Evolutionary conservation across 1,140 invertebrate species (phyloP).

Genomic region (Triops cancriformis): DNA sequence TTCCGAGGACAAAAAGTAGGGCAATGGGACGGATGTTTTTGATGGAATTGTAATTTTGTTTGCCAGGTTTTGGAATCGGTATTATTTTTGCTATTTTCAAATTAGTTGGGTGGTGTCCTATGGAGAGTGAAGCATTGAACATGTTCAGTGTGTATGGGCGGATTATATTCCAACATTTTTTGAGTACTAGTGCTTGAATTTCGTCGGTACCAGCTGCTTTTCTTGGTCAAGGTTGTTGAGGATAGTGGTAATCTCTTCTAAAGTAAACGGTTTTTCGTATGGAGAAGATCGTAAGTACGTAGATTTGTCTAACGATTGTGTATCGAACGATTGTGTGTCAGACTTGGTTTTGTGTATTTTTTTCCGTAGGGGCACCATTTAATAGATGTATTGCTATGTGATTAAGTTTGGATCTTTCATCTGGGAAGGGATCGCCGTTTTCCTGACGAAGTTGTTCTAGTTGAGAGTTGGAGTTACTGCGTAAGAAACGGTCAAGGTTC

Average conservation of each 20-base stretch:
- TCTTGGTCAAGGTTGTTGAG: background rate
- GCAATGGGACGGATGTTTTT: background rate
- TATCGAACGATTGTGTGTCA: background rate
- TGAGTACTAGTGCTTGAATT: background rate
- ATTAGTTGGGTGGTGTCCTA: background rate
- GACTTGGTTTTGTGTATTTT: background rate
- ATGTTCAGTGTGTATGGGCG: background rate
- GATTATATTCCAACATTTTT: background rate
- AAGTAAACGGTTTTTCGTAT: background rate
- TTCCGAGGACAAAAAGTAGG: background rate
- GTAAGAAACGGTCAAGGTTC: background rate
- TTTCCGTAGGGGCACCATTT: background rate
- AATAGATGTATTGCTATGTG: slow-evolving; percentile 1
- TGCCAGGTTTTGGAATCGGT: background rate
- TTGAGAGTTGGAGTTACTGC: background rate
- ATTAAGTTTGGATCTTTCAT: slow-evolving; percentile 14
- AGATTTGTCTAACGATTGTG: background rate
- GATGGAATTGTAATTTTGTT: background rate
- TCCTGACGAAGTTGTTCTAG: slow-evolving; percentile 14
- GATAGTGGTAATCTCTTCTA: slow-evolving; percentile 3
- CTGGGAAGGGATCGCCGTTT: slow-evolving; percentile 13
- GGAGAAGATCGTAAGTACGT: background rate
- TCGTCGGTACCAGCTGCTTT: slow-evolving; percentile 17
- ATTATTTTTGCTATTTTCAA: slow-evolving; percentile 18
- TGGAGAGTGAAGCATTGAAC: background rate